Evolutionary conservation across 2,113 vertebrate genomes (phyloP).

Genomic region (Ictalurus furcatus): DNA sequence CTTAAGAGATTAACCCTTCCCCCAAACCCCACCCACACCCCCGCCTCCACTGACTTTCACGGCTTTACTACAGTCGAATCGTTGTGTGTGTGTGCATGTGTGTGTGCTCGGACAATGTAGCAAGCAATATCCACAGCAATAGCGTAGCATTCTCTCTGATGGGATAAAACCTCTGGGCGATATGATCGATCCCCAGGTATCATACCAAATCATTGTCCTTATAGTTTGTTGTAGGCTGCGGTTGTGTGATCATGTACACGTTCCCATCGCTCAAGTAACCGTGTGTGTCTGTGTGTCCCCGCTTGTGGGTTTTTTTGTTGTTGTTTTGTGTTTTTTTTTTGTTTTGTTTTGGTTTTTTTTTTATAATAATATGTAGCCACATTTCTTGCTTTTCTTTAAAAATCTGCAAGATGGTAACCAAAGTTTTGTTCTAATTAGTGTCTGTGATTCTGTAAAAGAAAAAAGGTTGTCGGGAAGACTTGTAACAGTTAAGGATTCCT

Average conservation of each 20-base stretch:
- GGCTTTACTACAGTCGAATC: not conserved
- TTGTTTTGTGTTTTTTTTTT: not conserved
- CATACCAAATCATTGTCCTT: constrained; percentile 45
- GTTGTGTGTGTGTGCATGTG: not conserved
- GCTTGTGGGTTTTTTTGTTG: not conserved
- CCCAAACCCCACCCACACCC: not conserved
- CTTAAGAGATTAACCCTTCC: not conserved
- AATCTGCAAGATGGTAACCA: constrained; percentile 53
- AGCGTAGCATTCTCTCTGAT: constrained; percentile 45
- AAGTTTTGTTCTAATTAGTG: constrained; percentile 45
- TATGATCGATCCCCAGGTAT: constrained; percentile 38
- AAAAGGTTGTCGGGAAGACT: not conserved
- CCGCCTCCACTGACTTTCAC: constrained; percentile 15
- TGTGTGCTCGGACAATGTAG: constrained; percentile 48
- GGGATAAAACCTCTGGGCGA: constrained; percentile 37
- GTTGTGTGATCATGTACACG: constrained; percentile 17
- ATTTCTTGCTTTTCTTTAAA: constrained; percentile 34
- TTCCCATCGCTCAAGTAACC: not conserved
- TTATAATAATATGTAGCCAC: constrained; percentile 47
- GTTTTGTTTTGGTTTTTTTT: not conserved
- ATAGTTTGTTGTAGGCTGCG: constrained; percentile 18
- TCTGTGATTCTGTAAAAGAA: not conserved
- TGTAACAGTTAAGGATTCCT: not conserved
- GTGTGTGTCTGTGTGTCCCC: not conserved
- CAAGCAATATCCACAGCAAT: constrained; percentile 63